Evolutionary conservation across 2,797 vertebrate genomes (phyloP).

Genomic region (Mus spretus): DNA sequence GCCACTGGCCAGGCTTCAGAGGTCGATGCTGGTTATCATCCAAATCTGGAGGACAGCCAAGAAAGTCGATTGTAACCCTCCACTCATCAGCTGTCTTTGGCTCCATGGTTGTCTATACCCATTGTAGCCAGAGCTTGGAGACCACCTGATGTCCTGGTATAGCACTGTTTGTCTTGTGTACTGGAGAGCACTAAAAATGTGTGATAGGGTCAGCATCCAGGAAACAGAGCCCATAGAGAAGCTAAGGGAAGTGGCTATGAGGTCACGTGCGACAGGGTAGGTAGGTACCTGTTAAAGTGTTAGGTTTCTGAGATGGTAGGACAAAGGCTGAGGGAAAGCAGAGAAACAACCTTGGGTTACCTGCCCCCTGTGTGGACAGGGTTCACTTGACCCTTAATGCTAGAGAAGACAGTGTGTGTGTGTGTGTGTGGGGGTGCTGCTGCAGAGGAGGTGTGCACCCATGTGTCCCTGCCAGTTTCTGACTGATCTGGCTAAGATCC

Average conservation of each 20-base stretch:
- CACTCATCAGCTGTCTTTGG: background rate
- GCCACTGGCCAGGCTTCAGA: background rate
- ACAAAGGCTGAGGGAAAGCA: background rate
- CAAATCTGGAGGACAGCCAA: background rate
- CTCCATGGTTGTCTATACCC: background rate
- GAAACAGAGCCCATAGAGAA: conserved; percentile 64
- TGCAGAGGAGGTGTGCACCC: background rate
- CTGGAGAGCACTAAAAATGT: conserved; percentile 66
- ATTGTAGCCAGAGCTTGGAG: background rate
- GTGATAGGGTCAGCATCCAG: conserved; percentile 60
- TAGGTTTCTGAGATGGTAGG: background rate
- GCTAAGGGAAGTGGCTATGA: background rate
- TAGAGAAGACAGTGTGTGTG: background rate
- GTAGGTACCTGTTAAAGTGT: background rate
- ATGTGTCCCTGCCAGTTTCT: background rate
- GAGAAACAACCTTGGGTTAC: background rate
- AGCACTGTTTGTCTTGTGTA: conserved; percentile 55
- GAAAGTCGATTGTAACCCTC: background rate
- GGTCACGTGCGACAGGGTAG: background rate
- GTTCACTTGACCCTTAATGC: background rate
- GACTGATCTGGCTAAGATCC: background rate
- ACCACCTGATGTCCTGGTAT: background rate
- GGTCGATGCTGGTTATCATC: background rate
- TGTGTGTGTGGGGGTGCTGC: background rate
- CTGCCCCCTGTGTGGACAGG: too few relatives aligned